These are phyloP conservation scores for Shargacucullia verbasci DNA, from an alignment of 2,888 invertebrate species.

Conservation along the genomic window DNA sequence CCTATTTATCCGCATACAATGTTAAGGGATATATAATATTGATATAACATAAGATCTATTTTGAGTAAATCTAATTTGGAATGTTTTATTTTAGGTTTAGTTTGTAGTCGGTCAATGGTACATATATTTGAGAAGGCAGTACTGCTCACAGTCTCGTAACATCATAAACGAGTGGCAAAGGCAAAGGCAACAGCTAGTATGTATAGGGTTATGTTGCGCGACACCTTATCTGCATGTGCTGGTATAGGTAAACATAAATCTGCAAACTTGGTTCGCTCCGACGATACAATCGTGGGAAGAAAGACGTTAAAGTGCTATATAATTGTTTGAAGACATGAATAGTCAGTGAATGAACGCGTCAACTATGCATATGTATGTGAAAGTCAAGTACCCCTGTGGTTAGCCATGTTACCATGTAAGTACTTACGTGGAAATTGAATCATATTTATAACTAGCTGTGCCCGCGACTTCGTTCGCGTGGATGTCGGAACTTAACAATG, in stretches of 20 bases:
- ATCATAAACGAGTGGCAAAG: slow-evolving; percentile 8
- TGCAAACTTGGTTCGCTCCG: slow-evolving; percentile 70
- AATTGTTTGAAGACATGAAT: slow-evolving; percentile 80
- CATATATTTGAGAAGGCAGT: no score
- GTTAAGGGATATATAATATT: background rate
- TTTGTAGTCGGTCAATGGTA: no score
- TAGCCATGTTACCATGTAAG: slow-evolving; percentile 28
- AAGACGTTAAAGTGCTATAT: slow-evolving; percentile 77
- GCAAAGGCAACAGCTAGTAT: slow-evolving; percentile 7
- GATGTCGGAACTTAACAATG: no score
- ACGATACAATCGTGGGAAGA: slow-evolving; percentile 84
- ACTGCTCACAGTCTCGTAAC: background rate
- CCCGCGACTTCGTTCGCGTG: no score
- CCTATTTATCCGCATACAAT: background rate
- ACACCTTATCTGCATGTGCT: slow-evolving; percentile 46
- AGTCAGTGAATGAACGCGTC: slow-evolving; percentile 75
- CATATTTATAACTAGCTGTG: slow-evolving; percentile 27
- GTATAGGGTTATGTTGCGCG: slow-evolving; percentile 26
- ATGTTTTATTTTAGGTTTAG: no score
- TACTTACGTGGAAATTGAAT: slow-evolving; percentile 43
- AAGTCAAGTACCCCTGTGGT: slow-evolving; percentile 57
- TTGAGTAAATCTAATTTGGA: no score
- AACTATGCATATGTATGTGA: slow-evolving; percentile 66
- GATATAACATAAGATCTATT: no score
- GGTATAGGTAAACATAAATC: slow-evolving; percentile 74